phyloP scores from a whole-genome alignment of 2,888 invertebrate genomes.

The Protophormia terraenovae region DNA sequence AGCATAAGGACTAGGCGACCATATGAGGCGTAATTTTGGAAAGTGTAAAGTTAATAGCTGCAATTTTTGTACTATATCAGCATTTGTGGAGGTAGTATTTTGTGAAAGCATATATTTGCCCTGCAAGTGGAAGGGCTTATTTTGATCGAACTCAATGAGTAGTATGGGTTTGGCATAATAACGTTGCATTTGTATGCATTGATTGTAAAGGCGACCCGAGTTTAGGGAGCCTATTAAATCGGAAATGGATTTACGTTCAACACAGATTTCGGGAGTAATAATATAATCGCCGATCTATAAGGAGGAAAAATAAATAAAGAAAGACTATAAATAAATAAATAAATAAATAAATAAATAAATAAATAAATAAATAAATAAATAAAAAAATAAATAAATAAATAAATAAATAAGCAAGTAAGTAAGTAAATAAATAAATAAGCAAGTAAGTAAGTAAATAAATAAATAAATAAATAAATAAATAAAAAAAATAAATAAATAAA shows the following conservation, averaged over 20 bases:
- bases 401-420: no score
- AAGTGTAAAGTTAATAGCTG: constrained; percentile 97
- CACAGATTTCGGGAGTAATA: constrained; percentile 96
- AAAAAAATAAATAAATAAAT: no score
- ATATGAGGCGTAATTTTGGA: constrained; percentile 94
- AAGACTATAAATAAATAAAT: no score
- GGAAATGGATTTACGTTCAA: constrained; percentile 97
- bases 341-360: no score
- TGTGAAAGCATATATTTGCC: constrained; percentile 90
- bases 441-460: no score
- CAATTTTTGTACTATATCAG: constrained; percentile 92
- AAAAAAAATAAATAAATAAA: no score
- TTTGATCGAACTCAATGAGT: constrained; percentile 97
- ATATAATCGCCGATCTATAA: constrained; percentile 97
- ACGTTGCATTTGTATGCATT: constrained; percentile 96
- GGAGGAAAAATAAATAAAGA: no score
- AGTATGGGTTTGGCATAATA: constrained; percentile 93
- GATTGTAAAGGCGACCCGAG: constrained; percentile 96
- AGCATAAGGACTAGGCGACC: constrained; percentile 98
- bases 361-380: no score
- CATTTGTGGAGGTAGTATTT: constrained; percentile 85
- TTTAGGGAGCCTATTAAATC: constrained; percentile 97
- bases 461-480: no score
- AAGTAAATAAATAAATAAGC: no score
- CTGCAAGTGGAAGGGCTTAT: constrained; percentile 94